Evolutionary conservation across 2,113 vertebrate genomes (phyloP).

Genomic region (Cynoglossus semilaevis): DNA sequence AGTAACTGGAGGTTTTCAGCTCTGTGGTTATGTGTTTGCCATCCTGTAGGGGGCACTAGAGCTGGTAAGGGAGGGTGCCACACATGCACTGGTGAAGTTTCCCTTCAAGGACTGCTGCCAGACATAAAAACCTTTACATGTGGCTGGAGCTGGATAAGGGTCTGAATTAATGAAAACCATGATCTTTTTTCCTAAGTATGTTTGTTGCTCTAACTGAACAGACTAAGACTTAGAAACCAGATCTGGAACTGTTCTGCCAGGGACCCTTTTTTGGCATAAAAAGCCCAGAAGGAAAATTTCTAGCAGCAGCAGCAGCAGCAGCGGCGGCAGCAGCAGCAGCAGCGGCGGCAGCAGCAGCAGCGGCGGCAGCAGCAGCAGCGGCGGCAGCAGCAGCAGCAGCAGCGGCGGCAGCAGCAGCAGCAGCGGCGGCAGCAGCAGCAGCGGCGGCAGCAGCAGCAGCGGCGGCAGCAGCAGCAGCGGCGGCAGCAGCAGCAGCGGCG

Average conservation of each 20-base stretch:
- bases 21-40: slow-evolving; percentile 4
- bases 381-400: too few relatives aligned
- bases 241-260: neutral
- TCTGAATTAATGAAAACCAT: neutral
- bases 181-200: neutral
- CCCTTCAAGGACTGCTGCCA: neutral
- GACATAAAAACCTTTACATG: neutral
- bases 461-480: too few relatives aligned
- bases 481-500: too few relatives aligned
- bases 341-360: too few relatives aligned
- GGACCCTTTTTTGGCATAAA: neutral
- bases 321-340: too few relatives aligned
- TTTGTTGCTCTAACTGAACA: neutral
- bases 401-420: too few relatives aligned
- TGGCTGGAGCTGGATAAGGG: neutral
- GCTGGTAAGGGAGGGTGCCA: slow-evolving; percentile 10
- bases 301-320: neutral
- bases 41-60: slow-evolving; percentile 67
- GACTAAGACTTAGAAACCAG: neutral
- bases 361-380: too few relatives aligned
- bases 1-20: slow-evolving; percentile 26
- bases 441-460: too few relatives aligned
- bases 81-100: neutral
- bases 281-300: neutral
- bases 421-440: too few relatives aligned